phyloP scores from a whole-genome alignment of 30 jellyfish, hydroid and myxozoan species.

The Catostylus mosaicus region DNA sequence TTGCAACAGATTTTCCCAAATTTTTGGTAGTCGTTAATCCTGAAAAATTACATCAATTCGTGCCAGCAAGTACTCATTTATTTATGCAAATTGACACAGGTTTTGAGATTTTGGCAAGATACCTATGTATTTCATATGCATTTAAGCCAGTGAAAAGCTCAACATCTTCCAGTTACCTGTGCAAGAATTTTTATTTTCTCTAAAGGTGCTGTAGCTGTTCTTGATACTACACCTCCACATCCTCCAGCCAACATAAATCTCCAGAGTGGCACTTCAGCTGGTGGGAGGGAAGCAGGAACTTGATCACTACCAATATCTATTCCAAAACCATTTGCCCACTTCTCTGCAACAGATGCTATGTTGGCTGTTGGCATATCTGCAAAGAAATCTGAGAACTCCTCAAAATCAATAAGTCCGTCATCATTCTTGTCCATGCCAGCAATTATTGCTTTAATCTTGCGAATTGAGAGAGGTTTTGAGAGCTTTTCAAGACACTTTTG shows the following conservation, averaged over 20 bases:
- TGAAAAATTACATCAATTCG: too few species aligned
- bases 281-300: conserved; percentile 85
- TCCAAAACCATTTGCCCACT: conserved; percentile 74
- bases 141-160: too few species aligned
- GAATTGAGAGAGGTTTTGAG: conserved; percentile 44
- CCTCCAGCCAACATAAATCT: conserved; percentile 92
- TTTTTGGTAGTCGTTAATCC: too few species aligned
- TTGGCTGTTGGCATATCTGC: conserved; percentile 87
- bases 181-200: conserved; percentile 83
- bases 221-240: conserved; percentile 89
- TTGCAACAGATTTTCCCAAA: too few species aligned
- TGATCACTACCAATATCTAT: conserved; percentile 85
- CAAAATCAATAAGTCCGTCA: conserved; percentile 58
- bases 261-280: conserved; percentile 82
- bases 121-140: not conserved
- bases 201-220: conserved; percentile 91
- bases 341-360: conserved; percentile 56
- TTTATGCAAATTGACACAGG: too few species aligned
- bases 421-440: conserved; percentile 76
- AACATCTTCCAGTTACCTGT: conserved; percentile 71
- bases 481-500: conserved; percentile 51
- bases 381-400: conserved; percentile 81
- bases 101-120: not conserved
- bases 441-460: conserved; percentile 65
- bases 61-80: not conserved